Evolutionary conservation across 2,797 vertebrate genomes (phyloP).

Genomic region (Botia kubotai): DNA sequence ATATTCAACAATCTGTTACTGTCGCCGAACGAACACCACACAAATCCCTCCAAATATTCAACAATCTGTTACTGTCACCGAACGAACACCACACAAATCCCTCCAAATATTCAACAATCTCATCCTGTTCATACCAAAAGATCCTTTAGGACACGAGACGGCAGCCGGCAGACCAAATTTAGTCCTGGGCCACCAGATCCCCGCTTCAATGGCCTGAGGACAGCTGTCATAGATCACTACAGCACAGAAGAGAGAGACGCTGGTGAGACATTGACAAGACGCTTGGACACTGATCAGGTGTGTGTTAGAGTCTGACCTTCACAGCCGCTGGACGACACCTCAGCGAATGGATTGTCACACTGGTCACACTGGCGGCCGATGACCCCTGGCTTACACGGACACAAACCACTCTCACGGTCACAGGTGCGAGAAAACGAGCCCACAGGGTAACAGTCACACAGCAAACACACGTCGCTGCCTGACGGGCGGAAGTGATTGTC

Average conservation of each 20-base stretch:
- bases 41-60: too few relatives aligned
- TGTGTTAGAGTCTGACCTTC: conserved; percentile 81
- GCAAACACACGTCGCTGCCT: conserved; percentile 81
- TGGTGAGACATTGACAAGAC: not conserved
- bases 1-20: too few relatives aligned
- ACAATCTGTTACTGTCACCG: too few relatives aligned
- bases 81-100: too few relatives aligned
- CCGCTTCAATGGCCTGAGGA: conserved; percentile 89
- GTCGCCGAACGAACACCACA: too few relatives aligned
- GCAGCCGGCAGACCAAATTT: conserved; percentile 93
- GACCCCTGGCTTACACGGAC: conserved; percentile 91
- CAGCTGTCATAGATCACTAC: conserved; percentile 98
- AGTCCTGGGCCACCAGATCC: conserved; percentile 96
- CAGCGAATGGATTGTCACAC: conserved; percentile 96
- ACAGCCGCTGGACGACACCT: conserved; percentile 90
- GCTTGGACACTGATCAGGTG: not conserved
- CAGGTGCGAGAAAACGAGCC: conserved; percentile 91
- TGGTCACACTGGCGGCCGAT: conserved; percentile 93
- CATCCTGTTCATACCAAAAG: conserved; percentile 78
- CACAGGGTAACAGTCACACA: conserved; percentile 92
- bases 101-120: not conserved
- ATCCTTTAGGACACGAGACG: conserved; percentile 90
- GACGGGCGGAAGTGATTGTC: conserved; percentile 89
- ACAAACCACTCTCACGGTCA: conserved; percentile 85
- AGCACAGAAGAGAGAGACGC: conserved; percentile 22